Base-by-base conservation (phyloP, 2,888 invertebrate species). In the Drosophila meridionalis region DNA sequence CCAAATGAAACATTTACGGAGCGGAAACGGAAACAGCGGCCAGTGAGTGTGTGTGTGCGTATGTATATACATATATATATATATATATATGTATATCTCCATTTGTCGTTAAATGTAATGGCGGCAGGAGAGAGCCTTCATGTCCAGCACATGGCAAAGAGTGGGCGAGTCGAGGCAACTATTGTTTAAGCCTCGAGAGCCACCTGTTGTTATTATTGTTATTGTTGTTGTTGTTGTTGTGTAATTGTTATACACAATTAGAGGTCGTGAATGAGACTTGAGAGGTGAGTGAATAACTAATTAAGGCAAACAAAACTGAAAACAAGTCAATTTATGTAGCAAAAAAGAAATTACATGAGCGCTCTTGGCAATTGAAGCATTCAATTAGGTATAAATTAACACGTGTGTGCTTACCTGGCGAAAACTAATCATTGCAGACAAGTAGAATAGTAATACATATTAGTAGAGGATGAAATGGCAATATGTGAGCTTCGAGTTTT, bases 1-100 rank as follows among this genome's bases (percentile, higher is more conserved):
- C 71, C 69, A 89, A 89, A 88, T 85, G 86, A 89, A 85, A 89
- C 90, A 87, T 88, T 89, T 85, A 88, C 83, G 62, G 63, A 83
- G 78, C 86, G 85, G 90, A 88, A 85, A 78, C 86, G 90, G 88
- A 89, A 77, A 80, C 77, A 69, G 73, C 69, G 83, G 69, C 73
- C 68, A 66, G 65, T 76, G 63, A 69, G 30, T 60, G 56, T 43
- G 40, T 42, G 52, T 64, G 59, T 30, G 30, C 2, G 28, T 14
- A 7, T 30, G 28, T 6, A 5, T 45, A 12, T 28, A 28, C 14
- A 14, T 3, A 14, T 30, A 5, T 50, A 20, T 52, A n/a, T 52
- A 1, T 32, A 11, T 30, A 3, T 20, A 26, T 30, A 50, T 64
- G 42, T 42, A 48, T 62, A 65, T 48, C 55, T 73, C 63, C 52